Conservation (phyloP, 2,888 invertebrate species). For the Malthinus seriepunctatus region DNA sequence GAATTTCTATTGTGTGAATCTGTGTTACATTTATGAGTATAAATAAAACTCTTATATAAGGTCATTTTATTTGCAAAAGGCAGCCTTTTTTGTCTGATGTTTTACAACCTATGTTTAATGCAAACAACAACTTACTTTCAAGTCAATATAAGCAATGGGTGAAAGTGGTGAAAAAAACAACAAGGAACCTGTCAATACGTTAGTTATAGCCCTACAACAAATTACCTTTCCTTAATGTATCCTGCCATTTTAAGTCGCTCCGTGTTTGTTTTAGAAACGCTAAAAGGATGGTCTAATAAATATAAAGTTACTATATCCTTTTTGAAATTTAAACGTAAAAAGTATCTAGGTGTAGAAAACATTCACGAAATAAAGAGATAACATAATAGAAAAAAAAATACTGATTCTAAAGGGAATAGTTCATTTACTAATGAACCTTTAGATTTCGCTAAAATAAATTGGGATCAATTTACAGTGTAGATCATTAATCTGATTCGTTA, state of each 20-base stretch:
- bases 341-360: no score
- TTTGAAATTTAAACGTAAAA: slow-evolving; percentile 3
- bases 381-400: no score
- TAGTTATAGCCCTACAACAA: slow-evolving; percentile 9
- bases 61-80: slow-evolving; percentile 17
- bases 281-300: slow-evolving; percentile 11
- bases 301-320: slow-evolving; percentile 12
- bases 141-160: slow-evolving; percentile 11
- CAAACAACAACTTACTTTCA: slow-evolving; percentile 19
- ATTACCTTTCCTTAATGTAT: slow-evolving; percentile 26
- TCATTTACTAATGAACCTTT: no score
- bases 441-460: slow-evolving; percentile 3
- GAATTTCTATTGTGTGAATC: slow-evolving; percentile 6
- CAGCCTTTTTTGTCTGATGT: slow-evolving; percentile 4
- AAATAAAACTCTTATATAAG: slow-evolving; percentile 1
- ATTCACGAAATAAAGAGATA: no score
- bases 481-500: slow-evolving; percentile 9
- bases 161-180: slow-evolving; percentile 11
- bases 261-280: slow-evolving; percentile 16
- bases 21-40: slow-evolving; percentile 10
- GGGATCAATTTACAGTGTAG: not conserved
- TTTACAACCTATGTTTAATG: slow-evolving; percentile 13
- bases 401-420: no score
- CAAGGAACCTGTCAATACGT: slow-evolving; percentile 18
- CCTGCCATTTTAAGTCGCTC: slow-evolving; percentile 23